Percentiles rank a stretch among this genome's conserved stretches.
Conservation (phyloP, 2,113 vertebrate genomes). For the Marmota monax region DNA sequence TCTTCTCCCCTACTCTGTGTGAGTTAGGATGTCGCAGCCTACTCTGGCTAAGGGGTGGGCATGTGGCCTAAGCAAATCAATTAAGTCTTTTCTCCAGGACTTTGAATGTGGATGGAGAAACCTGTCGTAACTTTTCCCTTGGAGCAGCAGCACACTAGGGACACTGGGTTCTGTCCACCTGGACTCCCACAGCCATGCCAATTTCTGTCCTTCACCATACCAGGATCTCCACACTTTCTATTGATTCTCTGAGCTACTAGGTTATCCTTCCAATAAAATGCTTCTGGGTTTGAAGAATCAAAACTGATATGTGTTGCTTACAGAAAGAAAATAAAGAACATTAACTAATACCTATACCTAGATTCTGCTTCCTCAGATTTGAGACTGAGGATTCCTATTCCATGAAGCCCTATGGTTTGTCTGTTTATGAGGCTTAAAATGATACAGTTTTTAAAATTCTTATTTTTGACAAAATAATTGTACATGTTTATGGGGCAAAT, state of each 20-base stretch:
- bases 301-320: not conserved
- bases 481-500: not conserved
- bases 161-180: not conserved
- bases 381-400: not conserved
- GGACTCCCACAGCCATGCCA: not conserved
- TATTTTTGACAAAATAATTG: not conserved
- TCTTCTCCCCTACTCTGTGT: not conserved
- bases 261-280: not conserved
- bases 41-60: not conserved
- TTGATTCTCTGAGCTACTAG: not conserved
- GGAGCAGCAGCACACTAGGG: not conserved
- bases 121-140: not conserved
- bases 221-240: not conserved
- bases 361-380: not conserved
- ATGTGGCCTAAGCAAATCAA: not conserved
- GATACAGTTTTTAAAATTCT: not conserved
- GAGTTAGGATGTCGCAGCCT: not conserved
- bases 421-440: constrained; percentile 23
- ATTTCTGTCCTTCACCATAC: not conserved
- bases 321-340: not conserved
- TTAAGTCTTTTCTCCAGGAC: not conserved
- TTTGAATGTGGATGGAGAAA: not conserved
- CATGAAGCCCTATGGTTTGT: not conserved
- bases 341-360: not conserved
- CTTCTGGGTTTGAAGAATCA: not conserved